These are phyloP conservation scores for Cerastoderma edule DNA, from an alignment of 2,888 invertebrate species.

Conservation along the genomic window DNA sequence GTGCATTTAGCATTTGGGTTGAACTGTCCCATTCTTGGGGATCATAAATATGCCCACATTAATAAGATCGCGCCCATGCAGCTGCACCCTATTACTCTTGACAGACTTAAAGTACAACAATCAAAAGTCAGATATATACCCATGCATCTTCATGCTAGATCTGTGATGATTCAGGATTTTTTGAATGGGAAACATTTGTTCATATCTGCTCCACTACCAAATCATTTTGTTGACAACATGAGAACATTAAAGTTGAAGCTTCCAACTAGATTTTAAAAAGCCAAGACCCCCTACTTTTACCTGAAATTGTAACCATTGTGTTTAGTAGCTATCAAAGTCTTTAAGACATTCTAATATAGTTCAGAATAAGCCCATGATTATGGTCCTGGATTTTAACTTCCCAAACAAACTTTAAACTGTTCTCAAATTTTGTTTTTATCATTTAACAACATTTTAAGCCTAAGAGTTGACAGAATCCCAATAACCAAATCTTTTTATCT, in stretches of 20 bases:
- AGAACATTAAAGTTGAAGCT: slow-evolving; percentile 77
- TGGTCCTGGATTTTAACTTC: no score
- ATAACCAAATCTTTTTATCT: no score
- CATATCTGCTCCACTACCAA: slow-evolving; percentile 81
- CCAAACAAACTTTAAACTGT: no score
- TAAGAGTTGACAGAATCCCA: no score
- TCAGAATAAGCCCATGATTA: no score
- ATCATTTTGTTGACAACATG: slow-evolving; percentile 81
- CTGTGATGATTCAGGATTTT: slow-evolving; percentile 82
- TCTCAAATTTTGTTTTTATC: no score
- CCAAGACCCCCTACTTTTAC: no score
- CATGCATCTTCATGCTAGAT: slow-evolving; percentile 85
- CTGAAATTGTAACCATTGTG: no score
- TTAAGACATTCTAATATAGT: no score
- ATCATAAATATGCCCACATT: slow-evolving; percentile 86
- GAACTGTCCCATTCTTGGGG: slow-evolving; percentile 86
- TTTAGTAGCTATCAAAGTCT: no score
- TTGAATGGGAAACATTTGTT: slow-evolving; percentile 81
- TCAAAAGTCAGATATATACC: slow-evolving; percentile 85
- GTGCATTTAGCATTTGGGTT: slow-evolving; percentile 85
- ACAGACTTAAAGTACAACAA: slow-evolving; percentile 83
- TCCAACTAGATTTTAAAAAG: slow-evolving; percentile 27
- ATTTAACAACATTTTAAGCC: no score
- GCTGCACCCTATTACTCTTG: slow-evolving; percentile 83
- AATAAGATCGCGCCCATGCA: slow-evolving; percentile 84